Base-by-base conservation (phyloP, 2,888 invertebrate genomes). In the Lamproptera curius region DNA sequence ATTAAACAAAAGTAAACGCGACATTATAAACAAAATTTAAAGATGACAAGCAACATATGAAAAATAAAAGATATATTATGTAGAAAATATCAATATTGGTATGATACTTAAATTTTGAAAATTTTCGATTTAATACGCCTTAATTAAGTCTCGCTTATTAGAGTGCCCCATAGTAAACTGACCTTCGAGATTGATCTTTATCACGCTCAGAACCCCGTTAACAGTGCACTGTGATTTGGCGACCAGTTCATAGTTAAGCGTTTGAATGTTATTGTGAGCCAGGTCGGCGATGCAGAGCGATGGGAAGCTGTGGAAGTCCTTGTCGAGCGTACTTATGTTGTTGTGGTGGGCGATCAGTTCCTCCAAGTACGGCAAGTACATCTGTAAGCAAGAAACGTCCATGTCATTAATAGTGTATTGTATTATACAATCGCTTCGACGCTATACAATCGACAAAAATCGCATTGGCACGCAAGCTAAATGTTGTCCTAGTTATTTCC, bases 161-260 rank as follows among this genome's bases (percentile, higher is more conserved):
- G n/a, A n/a, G n/a, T n/a, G n/a, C n/a, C n/a, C n/a, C 20, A 20
- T 20, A 6, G 20, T 6, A 45, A 50, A 78, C 82, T 75, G 82
- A 95, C 95, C 94, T 91, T 95, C 92, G 58, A 95, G 89, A 74
- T 93, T 91, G 66, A 95, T 92, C 78, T 94, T 94, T 67, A 94
- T 76, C 45, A 91, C 91, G 55, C 92, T 92, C 57, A 92, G 91
- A n/a, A 95, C 93, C 46, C 94, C 94, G 66, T 94, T 93, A 51
- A 94, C 91, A 52, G 91, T 92, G 73, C 95, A 96, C 59, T 92
- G 90, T 1, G 95, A 95, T 70, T 95, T 94, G 16, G 93, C 91
- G 1, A 94, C 94, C 38, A 95, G 84, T 64, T 95, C 94, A 42
- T 91, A 89, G 45, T 93, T 93, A 16, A 95, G 88, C 5, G 91